These are phyloP conservation scores for Ophonus ardosiacus DNA, from an alignment of 2,888 invertebrate species.

Conservation along the genomic window DNA sequence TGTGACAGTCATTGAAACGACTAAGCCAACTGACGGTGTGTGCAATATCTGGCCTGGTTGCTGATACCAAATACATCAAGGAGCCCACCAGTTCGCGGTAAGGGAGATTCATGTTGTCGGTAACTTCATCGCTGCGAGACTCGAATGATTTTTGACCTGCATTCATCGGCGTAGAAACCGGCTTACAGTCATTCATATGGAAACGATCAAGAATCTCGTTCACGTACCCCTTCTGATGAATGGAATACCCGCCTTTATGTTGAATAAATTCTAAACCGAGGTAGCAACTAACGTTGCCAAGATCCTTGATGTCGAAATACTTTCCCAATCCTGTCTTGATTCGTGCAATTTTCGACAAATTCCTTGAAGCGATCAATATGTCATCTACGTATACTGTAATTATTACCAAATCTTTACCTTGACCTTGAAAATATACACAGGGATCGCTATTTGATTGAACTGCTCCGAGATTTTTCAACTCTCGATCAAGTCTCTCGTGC, in stretches of 20 bases:
- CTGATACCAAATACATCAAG: conserved; percentile 64
- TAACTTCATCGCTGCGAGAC: neutral
- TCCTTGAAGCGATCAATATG: neutral
- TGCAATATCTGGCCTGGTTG: conserved; percentile 62
- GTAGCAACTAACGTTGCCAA: conserved; percentile 66
- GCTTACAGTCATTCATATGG: conserved; percentile 52
- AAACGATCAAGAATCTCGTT: conserved; percentile 61
- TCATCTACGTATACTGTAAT: conserved; percentile 11
- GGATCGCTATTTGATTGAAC: neutral
- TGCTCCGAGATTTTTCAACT: neutral
- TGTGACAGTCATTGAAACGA: conserved; percentile 21
- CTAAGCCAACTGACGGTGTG: conserved; percentile 1
- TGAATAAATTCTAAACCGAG: conserved; percentile 67
- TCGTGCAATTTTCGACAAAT: neutral
- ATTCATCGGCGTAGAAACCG: neutral
- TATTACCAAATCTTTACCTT: neutral
- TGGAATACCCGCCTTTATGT: conserved; percentile 56
- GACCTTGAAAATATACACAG: conserved; percentile 12
- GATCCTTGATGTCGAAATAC: conserved; percentile 63
- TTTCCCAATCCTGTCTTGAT: neutral
- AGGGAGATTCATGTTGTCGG: too few species aligned
- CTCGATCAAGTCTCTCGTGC: conserved; percentile 58
- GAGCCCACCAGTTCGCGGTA: conserved; percentile 64
- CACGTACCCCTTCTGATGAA: conserved; percentile 67
- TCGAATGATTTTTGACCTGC: neutral